Percentiles rank a stretch among this genome's conserved stretches.
Conservation (phyloP, 2,797 vertebrate species). For the Molossus molossus region DNA sequence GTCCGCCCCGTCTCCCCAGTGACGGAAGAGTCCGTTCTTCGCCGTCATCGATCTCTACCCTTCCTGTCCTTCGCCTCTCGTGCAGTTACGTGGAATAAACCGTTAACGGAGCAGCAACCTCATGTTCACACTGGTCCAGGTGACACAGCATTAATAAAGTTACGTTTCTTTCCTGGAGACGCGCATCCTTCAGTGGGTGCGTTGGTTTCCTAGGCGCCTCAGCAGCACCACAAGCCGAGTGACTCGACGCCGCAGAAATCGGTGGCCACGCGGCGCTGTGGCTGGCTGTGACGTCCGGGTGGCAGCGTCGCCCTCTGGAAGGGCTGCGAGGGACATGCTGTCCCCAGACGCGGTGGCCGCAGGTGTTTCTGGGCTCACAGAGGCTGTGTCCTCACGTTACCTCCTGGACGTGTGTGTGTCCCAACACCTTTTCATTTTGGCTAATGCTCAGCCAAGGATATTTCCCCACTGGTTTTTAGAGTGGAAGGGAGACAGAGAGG, state of each 20-base stretch:
- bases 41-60: background rate
- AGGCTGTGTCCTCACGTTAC: background rate
- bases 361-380: background rate
- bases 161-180: background rate
- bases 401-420: background rate
- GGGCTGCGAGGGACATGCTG: background rate
- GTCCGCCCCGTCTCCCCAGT: background rate
- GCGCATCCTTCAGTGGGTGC: background rate
- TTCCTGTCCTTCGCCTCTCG: background rate
- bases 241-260: background rate
- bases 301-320: background rate
- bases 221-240: background rate
- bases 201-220: background rate
- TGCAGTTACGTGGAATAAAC: background rate
- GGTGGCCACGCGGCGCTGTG: background rate
- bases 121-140: background rate
- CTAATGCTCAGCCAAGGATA: too few relatives aligned
- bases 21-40: background rate
- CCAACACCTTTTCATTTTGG: background rate
- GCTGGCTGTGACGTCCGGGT: slow-evolving; percentile 7
- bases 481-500: too few relatives aligned
- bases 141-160: slow-evolving; percentile 19
- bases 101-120: background rate
- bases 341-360: background rate
- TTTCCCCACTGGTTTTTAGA: too few relatives aligned